Base-by-base conservation (phyloP, 2,113 vertebrate species). In the Trematocara stigmaticum region DNA sequence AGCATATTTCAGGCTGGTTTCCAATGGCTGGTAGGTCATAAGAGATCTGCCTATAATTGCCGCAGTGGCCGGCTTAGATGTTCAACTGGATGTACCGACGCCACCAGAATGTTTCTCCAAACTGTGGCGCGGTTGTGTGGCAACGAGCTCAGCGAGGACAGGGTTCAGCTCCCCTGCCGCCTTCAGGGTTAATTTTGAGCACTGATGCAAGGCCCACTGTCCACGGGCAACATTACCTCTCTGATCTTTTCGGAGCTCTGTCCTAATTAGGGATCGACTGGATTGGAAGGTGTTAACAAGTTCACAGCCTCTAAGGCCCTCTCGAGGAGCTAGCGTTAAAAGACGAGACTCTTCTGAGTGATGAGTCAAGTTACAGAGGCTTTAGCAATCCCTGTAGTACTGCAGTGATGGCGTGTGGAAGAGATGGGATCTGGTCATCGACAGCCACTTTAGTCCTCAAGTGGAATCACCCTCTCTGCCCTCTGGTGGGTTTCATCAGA, bases 71-170 rank as follows among this genome's bases (percentile, higher is more conserved):
- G 86, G 81, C 80, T 91, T 87, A 90, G 88, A 89, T 57, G 84
- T 15, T 71, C 61, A 57, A n/a, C 89, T 56, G 86, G 92, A 94
- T 92, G 91, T 69, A 84, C 84, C 61, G 61, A 86, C 89, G 89
- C 84, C 71, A 23, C 79, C 81, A 84, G 82, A 90, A 86, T 96
- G 95, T 96, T 96, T 93, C 89, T 90, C 91, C 90, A 94, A 96
- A 96, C 94, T 89, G 26, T 89, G 71, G 59, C 12, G 71, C 20
- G 84, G 95, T 95, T 93, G 95, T 95, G 93, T 87, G 91, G 95
- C 94, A 90, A 96, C 94, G 42, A 89, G 86, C 92, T 96, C 88
- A 86, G 55, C 34, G 76, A 87, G 88, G 92, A 94, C 90, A 3
- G 69, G 59, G 71, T 91, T 93, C 90, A 92, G 79, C 85, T 93